Percentiles rank a stretch among this genome's conserved stretches.
phyloP scores from a whole-genome alignment of 2,888 invertebrate species.

The Diaphora mendica region DNA sequence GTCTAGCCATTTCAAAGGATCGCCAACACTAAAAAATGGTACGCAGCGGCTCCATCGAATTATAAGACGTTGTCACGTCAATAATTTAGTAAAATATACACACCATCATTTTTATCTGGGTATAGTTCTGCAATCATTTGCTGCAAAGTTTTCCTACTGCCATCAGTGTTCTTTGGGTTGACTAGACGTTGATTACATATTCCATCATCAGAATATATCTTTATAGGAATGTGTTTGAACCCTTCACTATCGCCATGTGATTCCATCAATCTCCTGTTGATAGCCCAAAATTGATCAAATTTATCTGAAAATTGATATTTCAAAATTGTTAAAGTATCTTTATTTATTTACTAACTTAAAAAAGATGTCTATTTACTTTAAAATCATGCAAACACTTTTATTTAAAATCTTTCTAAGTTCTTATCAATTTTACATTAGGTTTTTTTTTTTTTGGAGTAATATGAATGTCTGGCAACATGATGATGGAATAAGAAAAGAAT shows the following conservation, averaged over 20 bases:
- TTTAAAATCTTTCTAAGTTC: not conserved
- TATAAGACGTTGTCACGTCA: too few species aligned
- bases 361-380: too few species aligned
- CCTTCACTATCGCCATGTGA: constrained; percentile 91
- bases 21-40: too few species aligned
- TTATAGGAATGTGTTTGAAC: constrained; percentile 96
- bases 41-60: too few species aligned
- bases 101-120: constrained; percentile 84
- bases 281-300: constrained; percentile 99
- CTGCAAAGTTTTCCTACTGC: constrained; percentile 89
- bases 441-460: not conserved
- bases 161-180: constrained; percentile 91
- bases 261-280: constrained; percentile 98
- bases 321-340: not conserved
- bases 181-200: constrained; percentile 91
- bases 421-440: not conserved
- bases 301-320: constrained; percentile 90
- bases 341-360: too few species aligned
- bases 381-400: not conserved
- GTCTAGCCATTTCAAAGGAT: too few species aligned
- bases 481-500: not conserved
- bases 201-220: constrained; percentile 92
- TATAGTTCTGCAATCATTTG: constrained; percentile 90
- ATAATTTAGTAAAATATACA: constrained; percentile 22
- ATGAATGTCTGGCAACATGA: not conserved